phyloP scores from a whole-genome alignment of 1,140 invertebrate species.

The Pseudomyrmex gracilis region DNA sequence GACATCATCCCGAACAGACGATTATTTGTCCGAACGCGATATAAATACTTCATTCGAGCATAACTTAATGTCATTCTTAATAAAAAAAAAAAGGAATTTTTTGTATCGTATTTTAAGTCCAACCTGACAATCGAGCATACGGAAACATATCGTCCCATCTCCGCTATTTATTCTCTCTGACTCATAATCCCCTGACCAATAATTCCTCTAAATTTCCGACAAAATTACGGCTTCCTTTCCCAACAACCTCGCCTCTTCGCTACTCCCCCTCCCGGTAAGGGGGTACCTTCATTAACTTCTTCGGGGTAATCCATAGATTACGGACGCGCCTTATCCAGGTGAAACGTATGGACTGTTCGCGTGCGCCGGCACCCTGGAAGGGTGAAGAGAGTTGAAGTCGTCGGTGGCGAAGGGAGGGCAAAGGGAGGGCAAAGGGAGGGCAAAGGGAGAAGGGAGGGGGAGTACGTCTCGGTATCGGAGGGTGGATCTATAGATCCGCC shows the following conservation, averaged over 20 bases:
- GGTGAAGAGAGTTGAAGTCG: conserved; percentile 15
- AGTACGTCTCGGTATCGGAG: conserved; percentile 78
- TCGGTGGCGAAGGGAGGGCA: neutral
- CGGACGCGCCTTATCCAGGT: conserved; percentile 77
- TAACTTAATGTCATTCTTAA: neutral
- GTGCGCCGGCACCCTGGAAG: conserved; percentile 70
- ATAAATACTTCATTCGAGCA: no score
- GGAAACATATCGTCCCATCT: no score
- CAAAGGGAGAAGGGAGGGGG: neutral
- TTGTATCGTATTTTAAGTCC: neutral
- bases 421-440: neutral
- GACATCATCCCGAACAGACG: neutral
- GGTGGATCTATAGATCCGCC: conserved; percentile 78
- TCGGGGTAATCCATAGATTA: conserved; percentile 78
- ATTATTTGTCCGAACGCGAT: no score
- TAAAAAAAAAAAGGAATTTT: neutral
- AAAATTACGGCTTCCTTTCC: conserved; percentile 50
- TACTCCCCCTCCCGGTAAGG: conserved; percentile 17
- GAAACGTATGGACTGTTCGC: conserved; percentile 82
- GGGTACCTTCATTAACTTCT: conserved; percentile 72
- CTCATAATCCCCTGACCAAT: conserved; percentile 35
- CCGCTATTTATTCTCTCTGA: neutral
- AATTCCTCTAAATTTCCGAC: conserved; percentile 45
- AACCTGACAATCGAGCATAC: no score
- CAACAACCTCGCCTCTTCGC: conserved; percentile 31